A percentile compares a stretch with the other conserved stretches of the same genome.
Evolutionary conservation across 2,113 vertebrate species (phyloP).

Genomic region (Anguilla rostrata): DNA sequence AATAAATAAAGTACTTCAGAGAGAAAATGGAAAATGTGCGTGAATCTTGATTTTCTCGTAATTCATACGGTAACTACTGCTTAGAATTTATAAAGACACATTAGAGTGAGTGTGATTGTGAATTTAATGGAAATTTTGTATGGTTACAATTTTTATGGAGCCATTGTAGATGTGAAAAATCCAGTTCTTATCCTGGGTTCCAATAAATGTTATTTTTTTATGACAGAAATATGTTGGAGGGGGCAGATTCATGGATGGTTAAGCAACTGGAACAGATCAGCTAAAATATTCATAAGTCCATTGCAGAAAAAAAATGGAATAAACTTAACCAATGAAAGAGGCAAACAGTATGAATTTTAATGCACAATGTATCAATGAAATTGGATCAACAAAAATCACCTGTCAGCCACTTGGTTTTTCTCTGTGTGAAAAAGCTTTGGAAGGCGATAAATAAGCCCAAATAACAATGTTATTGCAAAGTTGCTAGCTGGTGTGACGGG

Average conservation of each 20-base stretch:
- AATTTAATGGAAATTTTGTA: neutral
- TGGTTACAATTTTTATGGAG: neutral
- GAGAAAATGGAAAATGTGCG: neutral
- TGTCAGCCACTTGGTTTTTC: neutral
- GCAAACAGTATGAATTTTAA: slow-evolving; percentile 32
- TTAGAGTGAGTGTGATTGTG: neutral
- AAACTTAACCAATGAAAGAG: slow-evolving; percentile 43
- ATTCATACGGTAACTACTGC: neutral
- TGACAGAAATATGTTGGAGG: slow-evolving; percentile 34
- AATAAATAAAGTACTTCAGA: neutral
- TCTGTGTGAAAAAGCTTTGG: neutral
- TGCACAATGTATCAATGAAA: slow-evolving; percentile 38
- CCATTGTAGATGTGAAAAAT: neutral
- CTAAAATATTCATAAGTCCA: slow-evolving; percentile 71
- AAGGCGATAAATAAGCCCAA: neutral
- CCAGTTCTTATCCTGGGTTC: neutral
- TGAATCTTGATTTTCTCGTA: neutral
- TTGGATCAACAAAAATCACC: slow-evolving; percentile 30
- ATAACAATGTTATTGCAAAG: neutral
- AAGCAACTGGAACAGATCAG: slow-evolving; percentile 73
- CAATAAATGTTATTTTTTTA: slow-evolving; percentile 34
- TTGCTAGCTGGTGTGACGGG: neutral
- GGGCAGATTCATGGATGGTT: slow-evolving; percentile 63
- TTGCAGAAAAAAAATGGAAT: slow-evolving; percentile 40
- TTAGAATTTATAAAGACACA: neutral